phyloP scores from a whole-genome alignment of 2,113 vertebrate genomes.

The Plecturocebus donacophilus region DNA sequence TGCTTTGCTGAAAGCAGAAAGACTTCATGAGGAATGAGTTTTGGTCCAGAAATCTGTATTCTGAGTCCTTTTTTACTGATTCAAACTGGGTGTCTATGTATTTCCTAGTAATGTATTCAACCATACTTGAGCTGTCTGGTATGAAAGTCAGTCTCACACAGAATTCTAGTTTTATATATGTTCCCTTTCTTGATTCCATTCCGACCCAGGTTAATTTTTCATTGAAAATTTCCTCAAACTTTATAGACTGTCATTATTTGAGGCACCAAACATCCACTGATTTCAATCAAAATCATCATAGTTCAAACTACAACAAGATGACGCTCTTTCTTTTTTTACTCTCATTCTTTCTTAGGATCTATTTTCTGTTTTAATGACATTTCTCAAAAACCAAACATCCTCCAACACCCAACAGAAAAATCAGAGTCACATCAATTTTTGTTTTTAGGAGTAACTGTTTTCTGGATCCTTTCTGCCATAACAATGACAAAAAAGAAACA shows the following conservation, averaged over 20 bases:
- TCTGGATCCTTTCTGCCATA: background rate
- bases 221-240: too few species aligned
- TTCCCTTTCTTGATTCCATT: background rate
- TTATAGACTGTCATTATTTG: too few species aligned
- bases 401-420: background rate
- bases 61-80: background rate
- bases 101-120: background rate
- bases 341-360: background rate
- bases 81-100: constrained; percentile 25
- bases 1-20: background rate
- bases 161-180: background rate
- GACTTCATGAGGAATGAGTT: background rate
- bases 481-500: background rate
- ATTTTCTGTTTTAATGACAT: background rate
- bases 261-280: too few species aligned
- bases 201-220: background rate
- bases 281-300: too few species aligned
- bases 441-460: background rate
- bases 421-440: background rate
- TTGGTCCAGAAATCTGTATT: background rate
- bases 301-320: too few species aligned
- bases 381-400: background rate
- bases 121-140: background rate
- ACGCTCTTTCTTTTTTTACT: too few species aligned
- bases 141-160: background rate